These are phyloP conservation scores for Sebastes miniatus DNA, from an alignment of 2,797 vertebrate species.

Conservation along the genomic window DNA sequence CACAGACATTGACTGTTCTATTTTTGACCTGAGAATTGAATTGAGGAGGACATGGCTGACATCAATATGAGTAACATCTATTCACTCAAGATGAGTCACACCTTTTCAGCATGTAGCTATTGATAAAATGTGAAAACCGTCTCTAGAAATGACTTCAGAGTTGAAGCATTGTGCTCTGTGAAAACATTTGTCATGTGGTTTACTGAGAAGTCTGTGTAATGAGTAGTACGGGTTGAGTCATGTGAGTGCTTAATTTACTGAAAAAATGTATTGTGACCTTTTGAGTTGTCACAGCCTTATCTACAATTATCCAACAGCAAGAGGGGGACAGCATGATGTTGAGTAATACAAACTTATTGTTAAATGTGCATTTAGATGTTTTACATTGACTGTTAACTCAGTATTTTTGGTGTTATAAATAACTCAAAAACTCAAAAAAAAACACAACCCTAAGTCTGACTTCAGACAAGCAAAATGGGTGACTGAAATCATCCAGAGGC, in stretches of 20 bases:
- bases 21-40: constrained; percentile 65
- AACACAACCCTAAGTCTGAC: neutral
- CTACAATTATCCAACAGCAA: neutral
- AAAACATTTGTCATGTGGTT: constrained; percentile 27
- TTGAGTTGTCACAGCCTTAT: neutral
- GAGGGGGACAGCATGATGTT: neutral
- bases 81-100: constrained; percentile 76
- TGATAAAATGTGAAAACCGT: constrained; percentile 41
- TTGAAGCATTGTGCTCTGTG: constrained; percentile 20
- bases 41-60: constrained; percentile 61
- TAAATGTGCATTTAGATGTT: neutral
- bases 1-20: constrained; percentile 65
- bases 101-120: constrained; percentile 36
- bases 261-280: constrained; percentile 7
- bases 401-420: neutral
- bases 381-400: neutral
- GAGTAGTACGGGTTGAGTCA: constrained; percentile 40
- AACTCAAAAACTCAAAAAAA: neutral
- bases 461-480: constrained; percentile 10
- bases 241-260: constrained; percentile 28
- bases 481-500: constrained; percentile 37
- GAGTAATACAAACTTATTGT: neutral
- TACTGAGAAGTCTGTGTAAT: constrained; percentile 19
- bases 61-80: constrained; percentile 74
- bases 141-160: constrained; percentile 11